Percentiles rank a stretch among this genome's conserved stretches.
Conservation (phyloP, 2,113 vertebrate genomes). For the Suncus etruscus region DNA sequence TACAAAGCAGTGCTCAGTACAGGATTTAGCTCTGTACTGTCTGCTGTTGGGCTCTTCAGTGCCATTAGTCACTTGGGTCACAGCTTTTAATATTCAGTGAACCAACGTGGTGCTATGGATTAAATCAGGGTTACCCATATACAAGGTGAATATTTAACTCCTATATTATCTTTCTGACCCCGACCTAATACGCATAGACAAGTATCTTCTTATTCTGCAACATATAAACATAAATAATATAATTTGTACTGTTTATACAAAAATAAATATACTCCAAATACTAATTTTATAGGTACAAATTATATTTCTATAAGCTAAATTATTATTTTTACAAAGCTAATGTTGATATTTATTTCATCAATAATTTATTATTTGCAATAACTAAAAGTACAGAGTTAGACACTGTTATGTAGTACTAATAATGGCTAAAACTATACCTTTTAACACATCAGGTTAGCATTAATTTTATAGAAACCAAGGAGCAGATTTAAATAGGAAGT, state of each 20-base stretch:
- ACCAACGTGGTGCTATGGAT: too few species aligned
- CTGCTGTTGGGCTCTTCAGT: too few species aligned
- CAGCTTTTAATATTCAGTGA: too few species aligned
- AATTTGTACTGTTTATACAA: background rate
- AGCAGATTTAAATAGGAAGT: constrained; percentile 28
- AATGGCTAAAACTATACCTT: background rate
- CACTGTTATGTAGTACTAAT: background rate
- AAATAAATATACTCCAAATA: background rate
- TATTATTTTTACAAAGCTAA: background rate
- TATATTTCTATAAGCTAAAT: background rate
- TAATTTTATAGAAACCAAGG: constrained; percentile 45
- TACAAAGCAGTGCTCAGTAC: too few species aligned
- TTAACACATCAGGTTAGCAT: background rate
- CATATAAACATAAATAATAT: background rate
- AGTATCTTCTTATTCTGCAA: background rate
- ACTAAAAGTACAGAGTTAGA: background rate
- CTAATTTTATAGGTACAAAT: background rate
- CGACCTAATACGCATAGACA: background rate
- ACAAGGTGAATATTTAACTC: too few species aligned
- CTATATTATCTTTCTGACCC: too few species aligned
- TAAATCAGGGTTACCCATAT: too few species aligned
- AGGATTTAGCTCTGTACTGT: too few species aligned
- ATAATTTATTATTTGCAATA: background rate
- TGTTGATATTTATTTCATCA: background rate
- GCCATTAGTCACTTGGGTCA: too few species aligned